Evolutionary conservation across 2,113 vertebrate genomes (phyloP).

Genomic region (Actinemys pallida): DNA sequence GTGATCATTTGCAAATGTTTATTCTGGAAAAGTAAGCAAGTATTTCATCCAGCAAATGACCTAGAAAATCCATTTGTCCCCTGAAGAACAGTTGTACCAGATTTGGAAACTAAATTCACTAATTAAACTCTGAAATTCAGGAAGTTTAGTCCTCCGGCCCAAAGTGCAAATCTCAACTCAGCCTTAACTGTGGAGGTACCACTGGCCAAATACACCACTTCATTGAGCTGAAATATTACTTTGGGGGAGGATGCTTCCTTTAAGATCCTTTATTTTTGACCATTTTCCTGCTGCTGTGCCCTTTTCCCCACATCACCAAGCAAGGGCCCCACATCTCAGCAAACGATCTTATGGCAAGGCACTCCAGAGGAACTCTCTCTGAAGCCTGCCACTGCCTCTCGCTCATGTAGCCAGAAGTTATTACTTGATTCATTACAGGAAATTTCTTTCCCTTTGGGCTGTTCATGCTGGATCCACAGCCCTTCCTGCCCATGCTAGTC

Average conservation of each 20-base stretch:
- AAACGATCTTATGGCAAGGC: neutral
- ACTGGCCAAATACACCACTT: neutral
- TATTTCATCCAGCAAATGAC: neutral
- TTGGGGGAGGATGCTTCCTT: neutral
- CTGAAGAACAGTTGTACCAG: neutral
- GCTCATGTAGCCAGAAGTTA: neutral
- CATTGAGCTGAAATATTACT: too few relatives aligned
- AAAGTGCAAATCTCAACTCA: neutral
- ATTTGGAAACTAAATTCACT: neutral
- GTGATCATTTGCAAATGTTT: too few relatives aligned
- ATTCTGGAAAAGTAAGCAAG: too few relatives aligned
- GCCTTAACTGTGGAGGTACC: neutral
- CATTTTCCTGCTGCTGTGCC: neutral
- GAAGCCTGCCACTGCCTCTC: neutral
- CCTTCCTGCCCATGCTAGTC: neutral
- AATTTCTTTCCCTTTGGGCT: neutral
- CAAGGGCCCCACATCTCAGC: neutral
- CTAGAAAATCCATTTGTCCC: neutral
- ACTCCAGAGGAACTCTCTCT: neutral
- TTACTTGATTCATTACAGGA: conserved; percentile 24
- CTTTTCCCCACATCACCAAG: neutral
- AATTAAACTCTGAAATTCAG: neutral
- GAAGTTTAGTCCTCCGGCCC: neutral
- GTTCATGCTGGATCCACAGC: conserved; percentile 43
- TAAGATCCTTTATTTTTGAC: neutral